Conservation (phyloP, 2,888 invertebrate species). For the Sinopyrophorus schimmeli region DNA sequence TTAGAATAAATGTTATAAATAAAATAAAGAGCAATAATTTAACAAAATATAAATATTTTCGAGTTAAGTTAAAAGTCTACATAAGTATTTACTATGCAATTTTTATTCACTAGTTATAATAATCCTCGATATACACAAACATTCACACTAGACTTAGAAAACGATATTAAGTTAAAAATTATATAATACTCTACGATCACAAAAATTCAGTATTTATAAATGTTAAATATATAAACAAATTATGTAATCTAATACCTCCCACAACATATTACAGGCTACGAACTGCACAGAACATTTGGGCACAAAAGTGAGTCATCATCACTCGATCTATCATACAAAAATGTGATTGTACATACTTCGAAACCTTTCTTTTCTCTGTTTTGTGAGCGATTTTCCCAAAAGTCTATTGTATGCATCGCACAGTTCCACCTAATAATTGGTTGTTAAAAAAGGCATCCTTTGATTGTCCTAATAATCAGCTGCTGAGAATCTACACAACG, state of each 20-base stretch:
- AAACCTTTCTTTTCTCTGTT: too few species aligned
- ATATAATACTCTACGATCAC: slow-evolving; percentile 32
- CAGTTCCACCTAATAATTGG: slow-evolving; percentile 1
- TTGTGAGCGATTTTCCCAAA: too few species aligned
- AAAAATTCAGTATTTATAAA: slow-evolving; percentile 27
- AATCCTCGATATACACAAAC: slow-evolving; percentile 30
- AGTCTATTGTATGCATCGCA: too few species aligned
- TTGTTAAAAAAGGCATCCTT: neutral
- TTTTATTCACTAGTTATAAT: slow-evolving; percentile 27
- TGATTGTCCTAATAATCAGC: slow-evolving; percentile 7
- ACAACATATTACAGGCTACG: slow-evolving; percentile 28
- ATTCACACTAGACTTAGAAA: slow-evolving; percentile 30
- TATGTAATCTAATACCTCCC: slow-evolving; percentile 17
- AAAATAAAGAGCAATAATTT: slow-evolving; percentile 15
- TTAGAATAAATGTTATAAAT: slow-evolving; percentile 10
- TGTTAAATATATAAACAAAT: slow-evolving; percentile 19
- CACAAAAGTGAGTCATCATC: slow-evolving; percentile 19
- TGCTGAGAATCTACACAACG: too few species aligned
- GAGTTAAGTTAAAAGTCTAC: slow-evolving; percentile 22
- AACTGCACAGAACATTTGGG: slow-evolving; percentile 27
- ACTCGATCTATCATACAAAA: slow-evolving; percentile 18
- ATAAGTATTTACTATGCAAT: slow-evolving; percentile 28
- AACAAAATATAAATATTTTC: slow-evolving; percentile 23
- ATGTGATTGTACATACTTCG: too few species aligned
- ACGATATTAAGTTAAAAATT: slow-evolving; percentile 17